Conservation (phyloP, 2,888 invertebrate genomes). For the Halocaridina rubra region DNA sequence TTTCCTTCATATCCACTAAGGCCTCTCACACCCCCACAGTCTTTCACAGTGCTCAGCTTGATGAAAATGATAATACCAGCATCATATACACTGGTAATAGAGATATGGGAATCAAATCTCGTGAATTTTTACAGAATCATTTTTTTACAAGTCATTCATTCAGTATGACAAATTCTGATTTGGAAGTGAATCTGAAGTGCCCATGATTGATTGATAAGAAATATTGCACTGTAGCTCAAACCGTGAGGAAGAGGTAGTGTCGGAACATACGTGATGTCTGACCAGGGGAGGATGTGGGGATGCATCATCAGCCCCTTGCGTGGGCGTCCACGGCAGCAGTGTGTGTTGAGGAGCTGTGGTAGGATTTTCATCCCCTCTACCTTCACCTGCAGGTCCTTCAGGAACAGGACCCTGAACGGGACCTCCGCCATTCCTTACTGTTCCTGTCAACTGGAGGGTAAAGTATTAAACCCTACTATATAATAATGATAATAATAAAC, state of each 20-base stretch:
- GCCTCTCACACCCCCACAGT: slow-evolving; percentile 52
- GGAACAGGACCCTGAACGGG: slow-evolving; percentile 23
- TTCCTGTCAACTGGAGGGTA: slow-evolving; percentile 60
- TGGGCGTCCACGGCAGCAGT: slow-evolving; percentile 61
- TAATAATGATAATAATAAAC: not conserved
- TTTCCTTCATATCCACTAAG: slow-evolving; percentile 14
- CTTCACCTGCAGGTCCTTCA: slow-evolving; percentile 26
- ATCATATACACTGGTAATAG: too few relatives aligned
- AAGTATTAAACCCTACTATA: slow-evolving; percentile 40
- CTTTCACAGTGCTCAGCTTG: slow-evolving; percentile 35
- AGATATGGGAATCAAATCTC: too few relatives aligned
- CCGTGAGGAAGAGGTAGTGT: slow-evolving; percentile 60
- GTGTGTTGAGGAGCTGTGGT: slow-evolving; percentile 21
- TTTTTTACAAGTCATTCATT: too few relatives aligned
- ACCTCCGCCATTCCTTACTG: slow-evolving; percentile 55
- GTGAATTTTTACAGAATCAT: too few relatives aligned
- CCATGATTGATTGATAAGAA: slow-evolving; percentile 9
- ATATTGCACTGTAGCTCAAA: slow-evolving; percentile 48
- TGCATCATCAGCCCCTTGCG: slow-evolving; percentile 49
- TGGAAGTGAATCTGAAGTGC: slow-evolving; percentile 35
- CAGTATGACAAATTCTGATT: too few relatives aligned
- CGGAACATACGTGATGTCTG: slow-evolving; percentile 63
- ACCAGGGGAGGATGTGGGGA: slow-evolving; percentile 54
- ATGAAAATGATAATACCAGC: too few relatives aligned
- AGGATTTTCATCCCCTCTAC: slow-evolving; percentile 11